A percentile compares a stretch with the other conserved stretches of the same genome.
phyloP scores from a whole-genome alignment of 1,140 invertebrate genomes.

The Tenebrio molitor region DNA sequence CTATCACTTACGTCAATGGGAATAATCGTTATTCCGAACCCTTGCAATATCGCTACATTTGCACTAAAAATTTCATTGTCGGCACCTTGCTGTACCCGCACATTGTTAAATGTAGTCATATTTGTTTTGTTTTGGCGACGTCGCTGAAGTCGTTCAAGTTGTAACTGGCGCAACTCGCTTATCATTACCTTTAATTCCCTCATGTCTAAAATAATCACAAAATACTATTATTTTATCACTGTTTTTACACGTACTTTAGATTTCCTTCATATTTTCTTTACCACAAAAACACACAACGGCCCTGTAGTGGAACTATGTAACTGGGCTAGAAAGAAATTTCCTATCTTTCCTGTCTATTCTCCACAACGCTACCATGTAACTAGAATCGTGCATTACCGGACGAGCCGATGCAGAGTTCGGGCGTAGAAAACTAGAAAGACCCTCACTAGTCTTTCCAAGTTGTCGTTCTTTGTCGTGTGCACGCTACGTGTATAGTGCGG shows the following conservation, averaged over 20 bases:
- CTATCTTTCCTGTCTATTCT: too few species aligned
- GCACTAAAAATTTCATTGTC: conserved; percentile 1
- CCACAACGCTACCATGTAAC: too few species aligned
- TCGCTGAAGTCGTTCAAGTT: conserved; percentile 4
- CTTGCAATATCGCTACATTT: background rate
- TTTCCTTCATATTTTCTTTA: background rate
- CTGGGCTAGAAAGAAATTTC: too few species aligned
- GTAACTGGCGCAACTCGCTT: background rate
- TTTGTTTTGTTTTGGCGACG: background rate
- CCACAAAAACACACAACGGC: background rate
- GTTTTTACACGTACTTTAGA: background rate
- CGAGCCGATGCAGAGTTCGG: too few species aligned
- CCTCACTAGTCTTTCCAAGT: too few species aligned
- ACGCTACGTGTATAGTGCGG: too few species aligned
- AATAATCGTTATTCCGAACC: background rate
- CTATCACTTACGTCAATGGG: background rate
- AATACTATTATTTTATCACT: conserved; percentile 8
- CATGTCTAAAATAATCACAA: conserved; percentile 5
- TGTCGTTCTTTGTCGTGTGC: too few species aligned
- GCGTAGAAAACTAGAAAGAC: too few species aligned
- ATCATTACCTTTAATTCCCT: background rate
- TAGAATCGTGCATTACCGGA: too few species aligned
- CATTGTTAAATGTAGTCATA: background rate
- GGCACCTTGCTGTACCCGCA: background rate
- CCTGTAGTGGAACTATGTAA: too few species aligned